phyloP scores from a whole-genome alignment of 2,797 vertebrate species.

The Tragelaphus oryx region DNA sequence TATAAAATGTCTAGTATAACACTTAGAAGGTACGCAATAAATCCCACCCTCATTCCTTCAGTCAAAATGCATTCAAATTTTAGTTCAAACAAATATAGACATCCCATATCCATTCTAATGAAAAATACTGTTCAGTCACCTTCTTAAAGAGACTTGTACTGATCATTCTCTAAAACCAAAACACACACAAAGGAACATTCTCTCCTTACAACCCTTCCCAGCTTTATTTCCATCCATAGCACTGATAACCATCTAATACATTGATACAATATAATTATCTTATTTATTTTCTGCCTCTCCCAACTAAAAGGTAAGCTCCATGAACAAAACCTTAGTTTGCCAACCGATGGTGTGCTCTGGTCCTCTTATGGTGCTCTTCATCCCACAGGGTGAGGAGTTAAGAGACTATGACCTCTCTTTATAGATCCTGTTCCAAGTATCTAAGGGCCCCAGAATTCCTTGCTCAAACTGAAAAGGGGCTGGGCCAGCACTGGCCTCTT shows the following conservation, averaged over 20 bases:
- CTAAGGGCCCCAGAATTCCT: background rate
- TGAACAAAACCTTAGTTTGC: background rate
- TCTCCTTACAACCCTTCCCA: background rate
- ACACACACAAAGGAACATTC: background rate
- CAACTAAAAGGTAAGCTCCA: conserved; percentile 2
- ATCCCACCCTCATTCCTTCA: background rate
- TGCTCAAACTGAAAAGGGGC: background rate
- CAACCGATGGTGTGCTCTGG: background rate
- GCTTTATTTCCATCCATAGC: background rate
- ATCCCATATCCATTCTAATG: background rate
- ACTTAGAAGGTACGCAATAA: background rate
- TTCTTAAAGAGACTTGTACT: conserved; percentile 1
- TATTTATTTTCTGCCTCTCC: background rate
- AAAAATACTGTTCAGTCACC: background rate
- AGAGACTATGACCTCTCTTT: background rate
- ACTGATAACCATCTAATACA: background rate
- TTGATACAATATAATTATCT: background rate
- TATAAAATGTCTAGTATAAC: background rate
- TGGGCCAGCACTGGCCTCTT: background rate
- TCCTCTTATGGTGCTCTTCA: background rate
- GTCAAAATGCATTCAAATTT: background rate
- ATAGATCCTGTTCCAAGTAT: background rate
- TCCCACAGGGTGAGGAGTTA: too few relatives aligned
- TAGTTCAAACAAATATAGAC: background rate
- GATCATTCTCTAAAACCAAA: background rate